phyloP scores from a whole-genome alignment of 2,113 vertebrate genomes.

The Etia nguti region DNA sequence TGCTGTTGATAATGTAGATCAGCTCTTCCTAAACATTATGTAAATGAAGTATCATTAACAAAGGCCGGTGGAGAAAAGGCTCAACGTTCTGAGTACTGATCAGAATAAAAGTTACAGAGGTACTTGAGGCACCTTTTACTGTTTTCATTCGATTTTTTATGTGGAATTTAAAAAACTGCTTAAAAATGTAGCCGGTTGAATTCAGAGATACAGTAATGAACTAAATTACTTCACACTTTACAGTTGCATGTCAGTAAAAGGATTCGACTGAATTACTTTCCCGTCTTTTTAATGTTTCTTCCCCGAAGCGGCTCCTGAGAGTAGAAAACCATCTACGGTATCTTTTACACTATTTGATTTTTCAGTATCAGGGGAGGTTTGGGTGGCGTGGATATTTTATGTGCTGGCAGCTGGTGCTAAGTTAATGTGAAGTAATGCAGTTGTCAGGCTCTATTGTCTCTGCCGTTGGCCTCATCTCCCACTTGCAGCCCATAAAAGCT shows the following conservation, averaged over 20 bases:
- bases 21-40: background rate
- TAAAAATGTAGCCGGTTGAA: background rate
- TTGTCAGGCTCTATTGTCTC: constrained; percentile 65
- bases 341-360: constrained; percentile 17
- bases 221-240: background rate
- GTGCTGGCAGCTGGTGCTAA: constrained; percentile 55
- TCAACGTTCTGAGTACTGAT: background rate
- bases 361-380: constrained; percentile 2
- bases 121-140: background rate
- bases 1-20: background rate
- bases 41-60: background rate
- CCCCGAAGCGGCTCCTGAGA: background rate
- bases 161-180: fast-evolving
- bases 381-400: constrained; percentile 52
- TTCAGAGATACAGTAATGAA: background rate
- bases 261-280: background rate
- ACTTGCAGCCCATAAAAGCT: constrained; percentile 60
- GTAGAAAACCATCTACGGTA: background rate
- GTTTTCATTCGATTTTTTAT: background rate
- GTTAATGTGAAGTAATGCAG: constrained; percentile 65
- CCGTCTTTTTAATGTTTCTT: background rate
- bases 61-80: background rate
- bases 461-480: constrained; percentile 52
- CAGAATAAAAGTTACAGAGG: background rate
- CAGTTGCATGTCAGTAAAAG: background rate